Evolutionary conservation across 2,888 invertebrate genomes (phyloP).

Genomic region (Gandaritis pyraliata): DNA sequence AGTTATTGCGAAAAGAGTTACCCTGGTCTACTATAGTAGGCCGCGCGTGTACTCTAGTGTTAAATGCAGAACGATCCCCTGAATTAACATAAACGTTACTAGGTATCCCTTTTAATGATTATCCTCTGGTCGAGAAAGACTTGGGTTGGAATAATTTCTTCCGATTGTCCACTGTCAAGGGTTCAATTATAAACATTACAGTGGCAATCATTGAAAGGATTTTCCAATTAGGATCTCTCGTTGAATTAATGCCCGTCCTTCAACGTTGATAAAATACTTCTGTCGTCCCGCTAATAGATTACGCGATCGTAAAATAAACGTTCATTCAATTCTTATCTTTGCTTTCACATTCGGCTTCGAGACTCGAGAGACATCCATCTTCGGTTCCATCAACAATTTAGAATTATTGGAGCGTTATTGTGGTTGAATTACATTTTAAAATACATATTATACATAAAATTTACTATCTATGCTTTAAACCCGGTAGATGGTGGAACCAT

Average conservation of each 20-base stretch:
- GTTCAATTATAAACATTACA: conserved; percentile 70
- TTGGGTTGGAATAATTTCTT: conserved; percentile 58
- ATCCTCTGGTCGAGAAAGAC: conserved; percentile 48
- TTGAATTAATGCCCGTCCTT: conserved; percentile 68
- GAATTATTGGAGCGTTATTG: conserved; percentile 3
- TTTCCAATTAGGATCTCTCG: conserved; percentile 67
- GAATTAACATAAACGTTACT: conserved; percentile 47
- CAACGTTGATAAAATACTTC: conserved; percentile 61
- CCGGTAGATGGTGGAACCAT: conserved; percentile 57
- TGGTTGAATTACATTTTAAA: conserved; percentile 36
- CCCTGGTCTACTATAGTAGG: no score
- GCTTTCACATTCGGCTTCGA: conserved; percentile 36
- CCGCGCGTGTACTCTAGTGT: no score
- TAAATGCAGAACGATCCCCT: conserved; percentile 33
- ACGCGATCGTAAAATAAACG: conserved; percentile 43
- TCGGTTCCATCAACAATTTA: conserved; percentile 13
- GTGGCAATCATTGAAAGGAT: conserved; percentile 67
- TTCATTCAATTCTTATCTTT: conserved; percentile 38
- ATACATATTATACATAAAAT: conserved; percentile 42
- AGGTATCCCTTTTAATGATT: conserved; percentile 46
- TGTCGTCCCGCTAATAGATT: conserved; percentile 57
- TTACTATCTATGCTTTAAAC: conserved; percentile 40
- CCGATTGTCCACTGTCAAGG: conserved; percentile 63
- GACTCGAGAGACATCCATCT: conserved; percentile 29
- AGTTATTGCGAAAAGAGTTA: no score